Conservation (phyloP, 1,140 invertebrate genomes). For the Drosophila elegans region DNA sequence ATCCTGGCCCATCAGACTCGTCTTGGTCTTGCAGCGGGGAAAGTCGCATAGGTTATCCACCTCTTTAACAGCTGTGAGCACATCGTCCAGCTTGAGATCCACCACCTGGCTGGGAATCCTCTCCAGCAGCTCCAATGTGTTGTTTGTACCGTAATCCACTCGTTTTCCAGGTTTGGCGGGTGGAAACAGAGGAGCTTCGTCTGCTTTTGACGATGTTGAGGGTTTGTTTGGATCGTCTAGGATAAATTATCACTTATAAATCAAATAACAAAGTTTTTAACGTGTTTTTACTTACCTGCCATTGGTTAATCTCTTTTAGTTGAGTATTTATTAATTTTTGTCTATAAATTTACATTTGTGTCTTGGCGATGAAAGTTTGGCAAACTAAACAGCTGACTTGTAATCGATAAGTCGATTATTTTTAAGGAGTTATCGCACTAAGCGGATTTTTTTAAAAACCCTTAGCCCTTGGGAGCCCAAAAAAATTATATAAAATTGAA, state of each 20-base stretch:
- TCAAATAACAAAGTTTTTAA: background rate
- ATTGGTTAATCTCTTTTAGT: conserved; percentile 19
- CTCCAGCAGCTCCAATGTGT: conserved; percentile 77
- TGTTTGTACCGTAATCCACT: conserved; percentile 75
- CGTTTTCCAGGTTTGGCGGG: conserved; percentile 59
- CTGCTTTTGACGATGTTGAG: conserved; percentile 27
- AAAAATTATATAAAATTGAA: too few species aligned
- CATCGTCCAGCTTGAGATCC: conserved; percentile 76
- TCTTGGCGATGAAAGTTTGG: background rate
- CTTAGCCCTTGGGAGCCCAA: too few species aligned
- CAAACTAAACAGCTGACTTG: background rate
- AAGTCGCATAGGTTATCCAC: conserved; percentile 79
- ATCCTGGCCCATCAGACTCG: conserved; percentile 80
- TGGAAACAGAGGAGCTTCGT: conserved; percentile 63
- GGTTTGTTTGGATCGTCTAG: conserved; percentile 34
- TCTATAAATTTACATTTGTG: background rate
- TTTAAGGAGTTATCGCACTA: background rate
- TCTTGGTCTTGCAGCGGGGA: conserved; percentile 75
- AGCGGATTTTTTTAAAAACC: background rate
- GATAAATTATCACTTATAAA: background rate
- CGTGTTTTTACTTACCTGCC: conserved; percentile 36
- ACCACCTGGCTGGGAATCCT: conserved; percentile 74
- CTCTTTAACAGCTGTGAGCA: conserved; percentile 76
- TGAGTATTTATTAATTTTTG: background rate
- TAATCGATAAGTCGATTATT: conserved; percentile 8